Evolutionary conservation across 2,888 invertebrate genomes (phyloP).

Genomic region (Desoria tigrina): DNA sequence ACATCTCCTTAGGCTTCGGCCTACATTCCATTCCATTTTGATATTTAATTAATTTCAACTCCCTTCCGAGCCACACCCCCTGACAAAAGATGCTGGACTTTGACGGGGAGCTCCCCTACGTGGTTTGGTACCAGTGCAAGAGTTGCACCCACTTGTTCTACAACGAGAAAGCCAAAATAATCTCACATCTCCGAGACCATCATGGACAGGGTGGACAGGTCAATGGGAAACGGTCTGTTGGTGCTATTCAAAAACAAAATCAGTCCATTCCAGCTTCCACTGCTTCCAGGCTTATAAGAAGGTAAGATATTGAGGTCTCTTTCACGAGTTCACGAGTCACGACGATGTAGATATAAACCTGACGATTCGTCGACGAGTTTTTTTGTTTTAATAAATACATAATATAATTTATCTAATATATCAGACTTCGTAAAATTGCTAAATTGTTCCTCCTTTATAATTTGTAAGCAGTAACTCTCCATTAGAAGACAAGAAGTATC

Average conservation of each 20-base stretch:
- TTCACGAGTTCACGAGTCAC: too few relatives aligned
- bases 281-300: too few relatives aligned
- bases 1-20: conserved; percentile 4
- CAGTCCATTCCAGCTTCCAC: neutral
- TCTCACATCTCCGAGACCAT: conserved; percentile 27
- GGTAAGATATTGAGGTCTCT: too few relatives aligned
- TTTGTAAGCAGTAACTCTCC: conserved; percentile 2
- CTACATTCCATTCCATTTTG: neutral
- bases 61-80: neutral
- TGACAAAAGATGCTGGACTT: neutral
- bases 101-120: conserved; percentile 33
- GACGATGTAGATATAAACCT: too few relatives aligned
- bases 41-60: neutral
- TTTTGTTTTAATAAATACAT: too few relatives aligned
- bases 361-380: too few relatives aligned
- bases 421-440: too few relatives aligned
- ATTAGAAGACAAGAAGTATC: conserved; percentile 4
- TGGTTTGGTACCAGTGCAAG: conserved; percentile 31
- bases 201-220: neutral
- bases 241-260: neutral
- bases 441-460: too few relatives aligned
- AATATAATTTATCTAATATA: too few relatives aligned
- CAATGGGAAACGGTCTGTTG: neutral
- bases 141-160: conserved; percentile 25
- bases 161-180: conserved; percentile 34